These are phyloP conservation scores for Falco concolor DNA, from an alignment of 2,797 vertebrate genomes.

Conservation along the genomic window DNA sequence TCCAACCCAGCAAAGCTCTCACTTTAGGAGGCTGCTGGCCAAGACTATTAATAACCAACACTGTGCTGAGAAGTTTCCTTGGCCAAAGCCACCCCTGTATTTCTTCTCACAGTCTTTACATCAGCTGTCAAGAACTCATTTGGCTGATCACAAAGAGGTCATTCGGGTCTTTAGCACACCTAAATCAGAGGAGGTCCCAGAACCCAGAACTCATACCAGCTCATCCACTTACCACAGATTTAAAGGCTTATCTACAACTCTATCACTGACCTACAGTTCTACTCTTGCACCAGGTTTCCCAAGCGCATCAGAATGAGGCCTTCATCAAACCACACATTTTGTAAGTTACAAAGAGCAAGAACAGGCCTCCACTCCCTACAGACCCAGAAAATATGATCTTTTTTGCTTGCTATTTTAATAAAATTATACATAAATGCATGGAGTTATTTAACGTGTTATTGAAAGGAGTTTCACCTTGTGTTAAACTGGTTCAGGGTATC, in stretches of 20 bases:
- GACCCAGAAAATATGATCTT: not conserved
- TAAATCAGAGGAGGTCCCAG: not conserved
- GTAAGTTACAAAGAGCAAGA: not conserved
- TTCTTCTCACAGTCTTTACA: not conserved
- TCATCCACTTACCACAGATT: not conserved
- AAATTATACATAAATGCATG: not conserved
- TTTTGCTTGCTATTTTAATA: not conserved
- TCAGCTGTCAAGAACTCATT: not conserved
- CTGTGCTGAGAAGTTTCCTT: not conserved
- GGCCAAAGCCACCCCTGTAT: not conserved
- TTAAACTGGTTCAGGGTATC: not conserved
- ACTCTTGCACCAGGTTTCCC: not conserved
- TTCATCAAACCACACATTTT: not conserved
- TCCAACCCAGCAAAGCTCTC: not conserved
- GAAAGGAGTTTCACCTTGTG: not conserved
- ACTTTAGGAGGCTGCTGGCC: not conserved
- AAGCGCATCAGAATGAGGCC: not conserved
- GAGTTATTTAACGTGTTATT: not conserved
- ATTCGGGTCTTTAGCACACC: not conserved
- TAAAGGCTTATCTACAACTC: not conserved
- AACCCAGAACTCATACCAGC: not conserved
- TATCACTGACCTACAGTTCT: not conserved
- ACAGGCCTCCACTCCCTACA: not conserved
- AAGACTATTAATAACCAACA: conserved; percentile 13
- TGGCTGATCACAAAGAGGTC: not conserved